Evolutionary conservation across 2,888 invertebrate genomes (phyloP).

Genomic region (Pseudanteris insignis): DNA sequence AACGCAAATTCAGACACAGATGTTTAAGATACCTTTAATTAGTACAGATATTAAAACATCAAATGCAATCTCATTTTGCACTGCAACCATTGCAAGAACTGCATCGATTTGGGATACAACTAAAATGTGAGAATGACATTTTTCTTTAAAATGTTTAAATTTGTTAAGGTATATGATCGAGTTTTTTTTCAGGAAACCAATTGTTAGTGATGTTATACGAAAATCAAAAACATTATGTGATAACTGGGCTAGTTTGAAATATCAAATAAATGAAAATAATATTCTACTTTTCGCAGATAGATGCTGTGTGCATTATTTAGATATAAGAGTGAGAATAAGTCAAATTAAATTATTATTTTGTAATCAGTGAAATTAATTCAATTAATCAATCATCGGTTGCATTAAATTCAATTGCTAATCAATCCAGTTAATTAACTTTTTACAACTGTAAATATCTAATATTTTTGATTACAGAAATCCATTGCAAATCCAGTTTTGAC

Average conservation of each 20-base stretch:
- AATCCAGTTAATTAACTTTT: too few relatives aligned
- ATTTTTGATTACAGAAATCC: background rate
- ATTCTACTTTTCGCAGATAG: conserved; percentile 55
- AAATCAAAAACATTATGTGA: conserved; percentile 47
- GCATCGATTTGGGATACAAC: conserved; percentile 55
- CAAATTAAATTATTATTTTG: conserved; percentile 3
- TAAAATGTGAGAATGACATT: conserved; percentile 50
- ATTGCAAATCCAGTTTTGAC: conserved; percentile 49
- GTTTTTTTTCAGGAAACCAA: too few relatives aligned
- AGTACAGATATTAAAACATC: conserved; percentile 56
- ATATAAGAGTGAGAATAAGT: conserved; percentile 57
- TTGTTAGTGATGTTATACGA: conserved; percentile 40
- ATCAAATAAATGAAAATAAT: conserved; percentile 50
- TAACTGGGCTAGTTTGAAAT: conserved; percentile 57
- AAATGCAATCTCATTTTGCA: conserved; percentile 54
- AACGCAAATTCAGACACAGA: conserved; percentile 47
- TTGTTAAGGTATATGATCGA: too few relatives aligned
- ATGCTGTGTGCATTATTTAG: conserved; percentile 59
- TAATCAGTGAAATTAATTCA: too few relatives aligned
- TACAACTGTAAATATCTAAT: too few relatives aligned
- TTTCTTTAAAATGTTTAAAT: too few relatives aligned
- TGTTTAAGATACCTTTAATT: conserved; percentile 53
- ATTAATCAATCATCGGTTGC: too few relatives aligned
- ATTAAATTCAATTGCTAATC: too few relatives aligned
- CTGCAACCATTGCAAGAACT: conserved; percentile 49